Base-by-base conservation (phyloP, 2,888 invertebrate genomes). In the Ptilodon capucinus region DNA sequence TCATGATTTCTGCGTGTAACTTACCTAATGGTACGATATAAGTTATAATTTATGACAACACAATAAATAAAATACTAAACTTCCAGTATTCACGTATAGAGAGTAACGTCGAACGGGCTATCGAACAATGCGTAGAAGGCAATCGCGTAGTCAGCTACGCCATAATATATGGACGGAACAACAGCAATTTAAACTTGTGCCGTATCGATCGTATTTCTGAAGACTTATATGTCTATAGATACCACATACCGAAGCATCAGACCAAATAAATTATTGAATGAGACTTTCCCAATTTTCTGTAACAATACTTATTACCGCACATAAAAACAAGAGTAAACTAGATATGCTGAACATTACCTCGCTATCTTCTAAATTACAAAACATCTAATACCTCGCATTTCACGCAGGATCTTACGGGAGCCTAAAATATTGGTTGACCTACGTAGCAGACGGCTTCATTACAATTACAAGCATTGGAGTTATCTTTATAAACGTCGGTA, bases 161-260 rank as follows among this genome's bases (percentile, higher is more conserved):
- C 36, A 60, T 55, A 55, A 57, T 64, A 63, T 57, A 52, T 54
- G 49, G 42, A 54, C 55, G 48, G 58, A 64, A 61, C 66, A 61
- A 63, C 53, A 64, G 55, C 70, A 71, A 71, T 73, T 68, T 64
- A 65, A 73, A 74, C 64, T 72, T 73, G 30, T 60, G 55, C 48
- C 61, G 58, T 56, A 48, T 54, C 47, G 17, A 46, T 50, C 61
- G 64, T 64, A 62, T 56, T 62, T 64, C 59, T 60, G 49, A 14
- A 38, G 53, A 46, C 51, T 21, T 21, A 21, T 7, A 7, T 7
- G 21, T 21, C 21, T 21, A 21, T 7, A 21, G n/a, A n/a, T n/a
- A n/a, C n/a, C n/a, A n/a, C n/a, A n/a, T n/a, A n/a, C n/a, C 8
- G 23, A 25, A 25, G 23, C 23, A 2, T 25, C 23, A 25, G 8